Percentiles rank a stretch among this genome's conserved stretches.
These are phyloP conservation scores for Scaptomyza tumidula DNA, from an alignment of 2,888 invertebrate genomes.

Conservation along the genomic window DNA sequence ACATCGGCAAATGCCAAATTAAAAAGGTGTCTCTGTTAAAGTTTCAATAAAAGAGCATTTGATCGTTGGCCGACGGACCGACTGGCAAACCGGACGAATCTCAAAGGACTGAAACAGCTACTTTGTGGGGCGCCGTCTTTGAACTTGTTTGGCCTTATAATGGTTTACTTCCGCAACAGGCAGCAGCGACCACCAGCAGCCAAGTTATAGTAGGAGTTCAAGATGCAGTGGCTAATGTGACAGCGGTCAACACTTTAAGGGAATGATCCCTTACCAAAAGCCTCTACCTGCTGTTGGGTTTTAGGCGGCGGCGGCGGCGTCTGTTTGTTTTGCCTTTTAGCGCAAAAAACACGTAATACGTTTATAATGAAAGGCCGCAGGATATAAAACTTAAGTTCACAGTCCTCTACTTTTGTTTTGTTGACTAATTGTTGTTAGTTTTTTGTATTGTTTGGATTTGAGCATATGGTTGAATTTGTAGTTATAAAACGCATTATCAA, in stretches of 20 bases:
- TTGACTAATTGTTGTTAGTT: constrained; percentile 70
- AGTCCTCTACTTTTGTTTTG: constrained; percentile 1
- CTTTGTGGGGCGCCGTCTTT: constrained; percentile 74
- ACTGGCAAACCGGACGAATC: constrained; percentile 4
- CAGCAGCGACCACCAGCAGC: constrained; percentile 36
- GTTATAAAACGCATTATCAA: constrained; percentile 51
- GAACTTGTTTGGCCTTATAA: constrained; percentile 61
- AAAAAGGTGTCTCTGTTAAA: constrained; percentile 76
- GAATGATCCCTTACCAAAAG: constrained; percentile 22
- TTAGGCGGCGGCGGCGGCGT: constrained; percentile 65
- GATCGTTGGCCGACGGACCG: constrained; percentile 45
- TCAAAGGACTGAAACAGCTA: constrained; percentile 67
- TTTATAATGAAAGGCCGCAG: constrained; percentile 74
- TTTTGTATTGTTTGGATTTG: constrained; percentile 31
- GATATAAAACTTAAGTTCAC: constrained; percentile 16
- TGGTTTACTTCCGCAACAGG: constrained; percentile 70
- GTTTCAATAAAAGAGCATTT: constrained; percentile 72
- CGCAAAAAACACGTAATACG: constrained; percentile 69
- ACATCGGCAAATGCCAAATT: constrained; percentile 71
- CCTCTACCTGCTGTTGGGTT: constrained; percentile 51
- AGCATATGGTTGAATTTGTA: constrained; percentile 54
- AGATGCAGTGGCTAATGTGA: constrained; percentile 62
- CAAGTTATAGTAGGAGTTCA: constrained; percentile 71
- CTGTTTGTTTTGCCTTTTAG: constrained; percentile 72
- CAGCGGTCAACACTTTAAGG: constrained; percentile 74